Percentiles rank a stretch among this genome's conserved stretches.
Conservation (phyloP, 2,888 invertebrate genomes). For the Drosophila parthenogenetica region DNA sequence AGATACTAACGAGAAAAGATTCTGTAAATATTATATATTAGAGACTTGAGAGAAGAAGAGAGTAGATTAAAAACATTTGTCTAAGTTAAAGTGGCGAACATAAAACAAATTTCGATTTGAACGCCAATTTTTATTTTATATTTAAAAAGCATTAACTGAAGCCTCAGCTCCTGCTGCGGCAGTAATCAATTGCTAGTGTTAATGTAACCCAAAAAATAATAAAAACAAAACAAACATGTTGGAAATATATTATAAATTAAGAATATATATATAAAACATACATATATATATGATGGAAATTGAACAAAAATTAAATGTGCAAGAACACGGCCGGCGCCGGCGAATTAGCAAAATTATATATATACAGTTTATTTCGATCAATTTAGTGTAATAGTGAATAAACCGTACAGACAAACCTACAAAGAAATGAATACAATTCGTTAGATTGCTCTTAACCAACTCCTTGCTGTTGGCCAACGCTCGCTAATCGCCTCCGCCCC, state of each 20-base stretch:
- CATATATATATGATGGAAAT: conserved; percentile 28
- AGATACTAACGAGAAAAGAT: conserved; percentile 39
- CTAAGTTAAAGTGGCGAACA: conserved; percentile 47
- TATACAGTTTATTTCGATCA: conserved; percentile 59
- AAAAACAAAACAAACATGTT: conserved; percentile 64
- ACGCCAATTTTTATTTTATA: conserved; percentile 54
- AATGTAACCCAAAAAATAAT: conserved; percentile 49
- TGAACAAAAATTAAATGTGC: conserved; percentile 47
- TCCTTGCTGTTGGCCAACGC: not conserved
- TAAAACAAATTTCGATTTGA: conserved; percentile 22
- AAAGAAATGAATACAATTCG: conserved; percentile 24
- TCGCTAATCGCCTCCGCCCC: conserved; percentile 53
- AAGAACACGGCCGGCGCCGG: conserved; percentile 53
- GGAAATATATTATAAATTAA: conserved; percentile 45
- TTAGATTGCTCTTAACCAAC: conserved; percentile 15
- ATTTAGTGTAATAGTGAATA: conserved; percentile 76
- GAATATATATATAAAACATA: conserved; percentile 19
- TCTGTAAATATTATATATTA: conserved; percentile 52
- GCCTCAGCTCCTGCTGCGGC: conserved; percentile 43
- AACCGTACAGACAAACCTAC: conserved; percentile 61
- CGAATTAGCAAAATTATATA: conserved; percentile 68
- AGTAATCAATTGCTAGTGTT: conserved; percentile 60
- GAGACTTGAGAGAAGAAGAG: conserved; percentile 49
- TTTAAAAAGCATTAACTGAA: conserved; percentile 35
- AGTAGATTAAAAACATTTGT: conserved; percentile 52